Evolutionary conservation across 2,113 vertebrate genomes (phyloP), one percentile per base, ranked within the genome.

Genomic region (Crotalus viridis): DNA sequence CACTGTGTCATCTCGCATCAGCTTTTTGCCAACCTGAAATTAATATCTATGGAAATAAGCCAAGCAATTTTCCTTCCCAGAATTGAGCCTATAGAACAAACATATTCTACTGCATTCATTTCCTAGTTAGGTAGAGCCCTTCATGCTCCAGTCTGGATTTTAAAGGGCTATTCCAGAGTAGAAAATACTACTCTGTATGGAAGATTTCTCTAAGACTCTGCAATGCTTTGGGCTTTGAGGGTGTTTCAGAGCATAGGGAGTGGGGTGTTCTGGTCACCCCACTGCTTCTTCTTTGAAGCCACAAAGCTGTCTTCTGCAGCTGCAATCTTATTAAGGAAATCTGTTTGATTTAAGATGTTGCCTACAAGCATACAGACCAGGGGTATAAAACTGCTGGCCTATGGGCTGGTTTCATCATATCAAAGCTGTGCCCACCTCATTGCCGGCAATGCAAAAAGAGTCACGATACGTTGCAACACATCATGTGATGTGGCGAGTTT

Each of bases 1-100:
- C 4, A 61, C 46, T 87, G 54, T 90, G 56, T 88, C 91, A 93
- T 7, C n/a, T 0, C 0, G 48, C 87, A 91, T 92, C 24, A 55
- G 4, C 54, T 94, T 91, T 89, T 10, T 69, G 59, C 55, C 93
- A 74, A 91, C 2, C 52, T 4, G 91, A 26, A 91, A 59, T 93
- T 4, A 89, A 9, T 81, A 89, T 93, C 93, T 0, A 90, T 88
- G 21, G 17, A 91, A 95, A 94, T 28, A 26, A 89, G 46, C 43
- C 48, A 28, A 28, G 10, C 39, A 12, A 33, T 91, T 88, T 91
- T 0, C n/a, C 15, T 87, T 54, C 15, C 52, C 24, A 91, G 0
- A 17, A 52, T 85, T 5, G 85, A 92, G 22, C 56, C 24, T 21
- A 54, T 15, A 69, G 59, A 26, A 55, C 52, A 55, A 43, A 89